Conservation (phyloP, 2,888 invertebrate species). For the Pyrgus malvae region DNA sequence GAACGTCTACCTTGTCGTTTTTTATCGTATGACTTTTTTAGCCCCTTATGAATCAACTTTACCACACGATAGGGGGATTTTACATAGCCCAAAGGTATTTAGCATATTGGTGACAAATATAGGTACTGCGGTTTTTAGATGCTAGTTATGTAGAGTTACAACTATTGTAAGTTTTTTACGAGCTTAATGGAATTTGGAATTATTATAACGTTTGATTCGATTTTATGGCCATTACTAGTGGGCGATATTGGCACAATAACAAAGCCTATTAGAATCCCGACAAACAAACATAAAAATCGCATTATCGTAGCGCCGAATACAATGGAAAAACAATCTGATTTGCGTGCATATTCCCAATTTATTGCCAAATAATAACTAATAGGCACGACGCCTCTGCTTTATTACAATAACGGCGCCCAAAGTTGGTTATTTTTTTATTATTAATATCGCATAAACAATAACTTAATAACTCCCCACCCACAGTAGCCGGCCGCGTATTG, state of each 20-base stretch:
- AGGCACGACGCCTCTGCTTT: constrained; percentile 48
- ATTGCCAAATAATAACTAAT: constrained; percentile 61
- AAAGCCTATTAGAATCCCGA: constrained; percentile 27
- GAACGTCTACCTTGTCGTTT: constrained; percentile 48
- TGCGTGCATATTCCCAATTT: constrained; percentile 57
- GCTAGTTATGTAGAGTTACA: not conserved
- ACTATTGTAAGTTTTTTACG: not conserved
- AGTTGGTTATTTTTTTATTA: constrained; percentile 73
- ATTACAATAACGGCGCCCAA: constrained; percentile 60
- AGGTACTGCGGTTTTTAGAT: no score
- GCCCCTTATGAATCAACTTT: constrained; percentile 29
- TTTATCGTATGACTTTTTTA: constrained; percentile 47
- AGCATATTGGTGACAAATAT: not conserved
- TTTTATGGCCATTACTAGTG: not conserved
- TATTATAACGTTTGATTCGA: not conserved
- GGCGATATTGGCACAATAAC: constrained; percentile 6
- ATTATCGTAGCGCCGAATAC: constrained; percentile 51
- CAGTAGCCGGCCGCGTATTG: constrained; percentile 69
- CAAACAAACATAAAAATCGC: constrained; percentile 62
- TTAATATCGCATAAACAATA: constrained; percentile 79
- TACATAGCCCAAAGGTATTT: constrained; percentile 1
- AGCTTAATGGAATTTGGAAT: not conserved
- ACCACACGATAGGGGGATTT: constrained; percentile 13
- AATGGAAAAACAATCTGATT: constrained; percentile 66
- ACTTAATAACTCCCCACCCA: constrained; percentile 78